These are phyloP conservation scores for Leptopilina boulardi DNA, from an alignment of 1,140 invertebrate species.

Conservation along the genomic window DNA sequence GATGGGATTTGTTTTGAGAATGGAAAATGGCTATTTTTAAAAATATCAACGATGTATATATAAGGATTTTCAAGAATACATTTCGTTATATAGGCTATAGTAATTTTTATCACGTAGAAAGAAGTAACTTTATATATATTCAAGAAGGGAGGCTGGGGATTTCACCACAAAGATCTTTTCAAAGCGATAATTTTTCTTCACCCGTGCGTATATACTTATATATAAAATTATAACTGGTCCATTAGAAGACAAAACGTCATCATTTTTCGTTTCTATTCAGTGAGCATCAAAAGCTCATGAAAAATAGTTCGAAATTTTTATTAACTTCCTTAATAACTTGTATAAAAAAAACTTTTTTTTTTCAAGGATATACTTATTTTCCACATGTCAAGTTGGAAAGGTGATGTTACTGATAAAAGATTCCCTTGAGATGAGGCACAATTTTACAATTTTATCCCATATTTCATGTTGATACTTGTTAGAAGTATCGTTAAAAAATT, in stretches of 20 bases:
- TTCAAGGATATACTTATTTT: neutral
- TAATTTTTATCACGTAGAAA: slow-evolving; percentile 10
- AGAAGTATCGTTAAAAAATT: neutral
- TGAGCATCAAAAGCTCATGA: neutral
- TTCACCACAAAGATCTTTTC: neutral
- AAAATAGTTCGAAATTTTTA: neutral
- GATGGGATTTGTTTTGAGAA: neutral
- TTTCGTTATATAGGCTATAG: neutral
- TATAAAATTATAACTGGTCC: neutral
- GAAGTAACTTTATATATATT: neutral
- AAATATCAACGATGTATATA: too few species aligned
- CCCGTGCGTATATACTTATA: neutral
- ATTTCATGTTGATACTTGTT: neutral
- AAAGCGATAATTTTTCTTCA: neutral
- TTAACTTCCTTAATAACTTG: neutral
- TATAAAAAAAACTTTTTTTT: neutral
- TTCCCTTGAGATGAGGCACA: neutral
- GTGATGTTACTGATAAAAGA: slow-evolving; percentile 2
- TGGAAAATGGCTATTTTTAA: neutral
- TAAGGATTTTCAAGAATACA: neutral
- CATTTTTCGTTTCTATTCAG: neutral
- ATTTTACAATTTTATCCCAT: neutral
- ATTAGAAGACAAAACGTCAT: neutral
- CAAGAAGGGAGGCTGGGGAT: neutral
- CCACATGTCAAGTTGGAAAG: neutral